Percentiles rank a stretch among this genome's conserved stretches.
Conservation (phyloP, 2,113 vertebrate species). For the Vimba vimba region DNA sequence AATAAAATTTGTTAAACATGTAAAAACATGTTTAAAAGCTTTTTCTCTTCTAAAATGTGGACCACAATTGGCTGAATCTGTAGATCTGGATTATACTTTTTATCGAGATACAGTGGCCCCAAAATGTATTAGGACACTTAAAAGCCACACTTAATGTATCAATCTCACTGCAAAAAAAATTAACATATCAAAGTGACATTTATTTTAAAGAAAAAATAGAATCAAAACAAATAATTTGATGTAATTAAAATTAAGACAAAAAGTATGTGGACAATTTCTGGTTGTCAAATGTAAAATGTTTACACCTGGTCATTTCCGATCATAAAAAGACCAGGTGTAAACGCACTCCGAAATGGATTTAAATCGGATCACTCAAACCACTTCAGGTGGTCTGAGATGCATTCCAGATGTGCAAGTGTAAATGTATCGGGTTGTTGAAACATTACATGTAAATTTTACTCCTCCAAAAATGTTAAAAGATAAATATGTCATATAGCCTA, state of each 20-base stretch:
- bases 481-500: too few relatives aligned
- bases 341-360: too few relatives aligned
- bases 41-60: background rate
- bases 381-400: too few relatives aligned
- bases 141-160: constrained; percentile 9
- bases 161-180: background rate
- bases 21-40: background rate
- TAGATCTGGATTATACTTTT: background rate
- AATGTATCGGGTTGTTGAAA: too few relatives aligned
- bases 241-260: background rate
- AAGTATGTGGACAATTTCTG: background rate
- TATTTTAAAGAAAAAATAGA: background rate
- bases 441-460: too few relatives aligned
- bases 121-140: background rate
- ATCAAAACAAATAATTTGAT: background rate
- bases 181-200: too few relatives aligned
- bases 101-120: constrained; percentile 4
- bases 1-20: background rate
- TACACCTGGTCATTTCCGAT: too few relatives aligned
- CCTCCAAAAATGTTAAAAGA: too few relatives aligned
- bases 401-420: too few relatives aligned
- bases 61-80: background rate
- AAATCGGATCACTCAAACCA: too few relatives aligned
- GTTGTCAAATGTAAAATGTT: background rate
- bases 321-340: too few relatives aligned